Evolutionary conservation across 2,888 invertebrate genomes (phyloP).

Genomic region (Cetonia aurata): DNA sequence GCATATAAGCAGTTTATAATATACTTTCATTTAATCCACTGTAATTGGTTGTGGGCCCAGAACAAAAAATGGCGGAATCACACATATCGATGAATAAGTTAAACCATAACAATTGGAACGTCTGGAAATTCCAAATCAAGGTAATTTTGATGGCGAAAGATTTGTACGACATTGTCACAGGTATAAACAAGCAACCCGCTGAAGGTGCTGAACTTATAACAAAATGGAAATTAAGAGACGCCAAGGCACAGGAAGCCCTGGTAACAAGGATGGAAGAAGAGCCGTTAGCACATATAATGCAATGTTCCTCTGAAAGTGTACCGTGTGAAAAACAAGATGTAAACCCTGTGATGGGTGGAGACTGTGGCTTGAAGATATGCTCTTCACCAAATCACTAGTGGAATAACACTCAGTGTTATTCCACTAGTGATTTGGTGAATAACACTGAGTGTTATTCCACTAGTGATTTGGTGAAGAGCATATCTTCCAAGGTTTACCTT

Average conservation of each 20-base stretch:
- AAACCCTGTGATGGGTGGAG: too few species aligned
- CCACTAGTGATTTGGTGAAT: too few species aligned
- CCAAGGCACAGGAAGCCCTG: conserved; percentile 51
- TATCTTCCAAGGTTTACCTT: too few species aligned
- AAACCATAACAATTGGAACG: neutral
- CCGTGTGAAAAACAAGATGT: conserved; percentile 47
- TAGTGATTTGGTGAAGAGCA: too few species aligned
- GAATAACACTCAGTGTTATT: too few species aligned
- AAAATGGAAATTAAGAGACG: conserved; percentile 50
- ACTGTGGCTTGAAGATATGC: too few species aligned
- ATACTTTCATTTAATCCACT: too few species aligned
- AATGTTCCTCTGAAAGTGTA: conserved; percentile 53
- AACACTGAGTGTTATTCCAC: too few species aligned
- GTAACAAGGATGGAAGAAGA: conserved; percentile 51
- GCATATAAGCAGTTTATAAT: too few species aligned
- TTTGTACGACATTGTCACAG: neutral
- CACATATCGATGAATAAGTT: neutral
- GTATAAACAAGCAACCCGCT: neutral
- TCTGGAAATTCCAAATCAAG: neutral
- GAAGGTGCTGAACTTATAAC: neutral
- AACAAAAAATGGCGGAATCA: too few species aligned
- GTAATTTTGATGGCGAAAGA: conserved; percentile 3
- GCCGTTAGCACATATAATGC: conserved; percentile 50
- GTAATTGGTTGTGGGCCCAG: too few species aligned
- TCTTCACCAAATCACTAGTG: too few species aligned